Evolutionary conservation across 2,113 vertebrate genomes (phyloP).

Genomic region (Rhinolophus ferrumequinum): DNA sequence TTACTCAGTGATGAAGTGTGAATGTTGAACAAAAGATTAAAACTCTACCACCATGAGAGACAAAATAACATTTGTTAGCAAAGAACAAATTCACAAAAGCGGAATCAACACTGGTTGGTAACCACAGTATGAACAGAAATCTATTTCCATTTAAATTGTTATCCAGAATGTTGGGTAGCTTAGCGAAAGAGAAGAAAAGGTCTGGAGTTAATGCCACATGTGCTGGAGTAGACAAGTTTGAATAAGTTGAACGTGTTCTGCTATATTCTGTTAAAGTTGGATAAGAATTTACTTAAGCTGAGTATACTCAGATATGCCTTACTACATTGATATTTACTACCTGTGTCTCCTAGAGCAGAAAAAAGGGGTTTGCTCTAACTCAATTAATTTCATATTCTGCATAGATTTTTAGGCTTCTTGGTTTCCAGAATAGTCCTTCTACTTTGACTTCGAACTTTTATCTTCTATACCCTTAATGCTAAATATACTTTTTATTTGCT

Average conservation of each 20-base stretch:
- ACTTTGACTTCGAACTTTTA: not conserved
- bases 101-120: not conserved
- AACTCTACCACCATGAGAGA: not conserved
- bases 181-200: not conserved
- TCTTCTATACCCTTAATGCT: not conserved
- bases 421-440: not conserved
- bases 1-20: not conserved
- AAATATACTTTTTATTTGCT: not conserved
- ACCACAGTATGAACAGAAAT: not conserved
- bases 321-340: not conserved
- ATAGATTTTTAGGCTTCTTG: no score
- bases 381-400: not conserved
- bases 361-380: not conserved
- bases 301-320: not conserved
- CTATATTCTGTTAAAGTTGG: not conserved
- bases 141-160: not conserved
- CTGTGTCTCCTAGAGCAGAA: not conserved
- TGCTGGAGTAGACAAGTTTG: not conserved
- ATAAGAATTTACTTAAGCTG: not conserved
- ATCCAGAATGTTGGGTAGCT: not conserved
- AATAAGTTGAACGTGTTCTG: not conserved
- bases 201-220: not conserved
- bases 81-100: not conserved
- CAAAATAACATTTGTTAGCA: not conserved
- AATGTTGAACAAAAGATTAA: not conserved